phyloP scores from a whole-genome alignment of 2,797 vertebrate genomes.

The Adelosebastes latens region DNA sequence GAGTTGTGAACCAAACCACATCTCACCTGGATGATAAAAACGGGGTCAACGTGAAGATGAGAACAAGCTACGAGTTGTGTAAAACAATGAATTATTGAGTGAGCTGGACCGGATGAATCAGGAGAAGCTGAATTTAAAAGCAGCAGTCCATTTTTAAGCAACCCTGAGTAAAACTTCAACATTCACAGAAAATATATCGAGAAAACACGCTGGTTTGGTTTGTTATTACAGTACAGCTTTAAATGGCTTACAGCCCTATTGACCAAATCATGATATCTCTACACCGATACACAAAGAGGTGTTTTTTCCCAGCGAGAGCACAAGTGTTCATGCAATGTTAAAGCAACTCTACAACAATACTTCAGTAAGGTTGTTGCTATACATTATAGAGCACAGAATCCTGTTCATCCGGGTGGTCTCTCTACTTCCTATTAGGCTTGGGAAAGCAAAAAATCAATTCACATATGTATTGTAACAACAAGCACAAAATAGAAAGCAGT shows the following conservation, averaged over 20 bases:
- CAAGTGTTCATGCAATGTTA: not conserved
- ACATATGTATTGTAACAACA: too few species aligned
- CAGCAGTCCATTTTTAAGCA: not conserved
- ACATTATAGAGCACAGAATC: not conserved
- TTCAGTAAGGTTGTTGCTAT: not conserved
- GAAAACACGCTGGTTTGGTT: not conserved
- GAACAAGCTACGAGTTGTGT: not conserved
- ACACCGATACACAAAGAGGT: not conserved
- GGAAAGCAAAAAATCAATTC: too few species aligned
- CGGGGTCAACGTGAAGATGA: not conserved
- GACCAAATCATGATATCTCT: not conserved
- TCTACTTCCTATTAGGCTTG: not conserved
- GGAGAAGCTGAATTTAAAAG: not conserved
- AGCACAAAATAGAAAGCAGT: too few species aligned
- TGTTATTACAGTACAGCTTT: not conserved
- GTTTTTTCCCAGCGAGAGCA: not conserved
- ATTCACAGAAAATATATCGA: not conserved
- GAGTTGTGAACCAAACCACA: not conserved
- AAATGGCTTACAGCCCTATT: not conserved
- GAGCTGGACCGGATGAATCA: constrained; percentile 1
- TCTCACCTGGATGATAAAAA: not conserved
- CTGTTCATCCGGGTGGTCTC: not conserved
- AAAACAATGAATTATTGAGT: constrained; percentile 16
- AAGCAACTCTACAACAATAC: not conserved
- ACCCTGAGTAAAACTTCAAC: not conserved